Percentiles rank a stretch among this genome's conserved stretches.
Conservation (phyloP, 2,113 vertebrate genomes). For the Stomatorhinus ivindoensis region DNA sequence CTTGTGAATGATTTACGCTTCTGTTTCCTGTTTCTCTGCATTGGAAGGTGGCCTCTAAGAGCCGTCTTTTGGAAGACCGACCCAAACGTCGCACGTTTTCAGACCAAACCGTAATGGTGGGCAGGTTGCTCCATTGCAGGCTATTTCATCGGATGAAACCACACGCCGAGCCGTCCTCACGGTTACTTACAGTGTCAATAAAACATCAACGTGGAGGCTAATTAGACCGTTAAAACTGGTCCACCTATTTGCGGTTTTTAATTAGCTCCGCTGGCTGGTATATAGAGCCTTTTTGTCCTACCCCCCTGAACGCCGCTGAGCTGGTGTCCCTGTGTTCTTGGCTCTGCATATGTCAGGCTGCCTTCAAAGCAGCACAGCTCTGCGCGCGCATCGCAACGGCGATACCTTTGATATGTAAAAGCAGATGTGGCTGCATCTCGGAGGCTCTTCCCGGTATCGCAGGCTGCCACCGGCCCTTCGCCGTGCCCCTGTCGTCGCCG, state of each 20-base stretch:
- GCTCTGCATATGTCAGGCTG: not conserved
- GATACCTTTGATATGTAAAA: slow-evolving; percentile 11
- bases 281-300: not conserved
- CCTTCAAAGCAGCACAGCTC: not conserved
- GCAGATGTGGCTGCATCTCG: not conserved
- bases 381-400: no score
- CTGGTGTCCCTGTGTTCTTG: not conserved
- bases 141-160: not conserved
- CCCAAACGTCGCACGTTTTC: not conserved
- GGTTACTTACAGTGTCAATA: not conserved
- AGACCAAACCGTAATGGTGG: not conserved
- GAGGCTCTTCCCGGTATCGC: not conserved
- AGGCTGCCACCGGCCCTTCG: not conserved
- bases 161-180: not conserved
- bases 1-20: not conserved
- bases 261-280: not conserved
- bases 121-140: not conserved
- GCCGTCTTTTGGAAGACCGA: not conserved
- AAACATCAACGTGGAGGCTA: not conserved
- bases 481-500: not conserved
- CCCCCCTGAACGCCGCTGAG: not conserved
- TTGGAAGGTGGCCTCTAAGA: not conserved
- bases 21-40: not conserved
- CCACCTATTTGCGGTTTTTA: not conserved
- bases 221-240: not conserved